phyloP scores from a whole-genome alignment of 2,113 vertebrate species.

The Paedocypris sp. region DNA sequence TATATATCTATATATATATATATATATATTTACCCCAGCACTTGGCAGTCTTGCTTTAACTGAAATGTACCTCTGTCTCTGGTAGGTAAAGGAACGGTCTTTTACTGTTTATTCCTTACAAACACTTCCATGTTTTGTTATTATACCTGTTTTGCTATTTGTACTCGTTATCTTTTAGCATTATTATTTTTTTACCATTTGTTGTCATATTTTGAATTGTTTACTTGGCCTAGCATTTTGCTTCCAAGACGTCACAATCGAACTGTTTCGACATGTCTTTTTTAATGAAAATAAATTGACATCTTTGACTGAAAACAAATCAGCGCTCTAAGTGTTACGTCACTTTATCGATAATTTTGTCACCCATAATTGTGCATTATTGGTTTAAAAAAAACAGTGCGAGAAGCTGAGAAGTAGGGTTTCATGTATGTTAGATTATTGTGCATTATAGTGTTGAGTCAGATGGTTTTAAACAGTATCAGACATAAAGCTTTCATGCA shows the following conservation, averaged over 20 bases:
- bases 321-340: too few relatives aligned
- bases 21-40: constrained; percentile 75
- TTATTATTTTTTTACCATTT: constrained; percentile 47
- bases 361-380: too few relatives aligned
- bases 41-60: constrained; percentile 69
- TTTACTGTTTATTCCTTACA: constrained; percentile 69
- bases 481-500: too few relatives aligned
- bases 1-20: constrained; percentile 52
- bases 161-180: constrained; percentile 59
- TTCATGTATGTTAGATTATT: too few relatives aligned
- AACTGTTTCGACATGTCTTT: constrained; percentile 65
- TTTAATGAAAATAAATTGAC: constrained; percentile 65
- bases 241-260: constrained; percentile 65
- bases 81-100: constrained; percentile 69
- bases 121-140: constrained; percentile 63
- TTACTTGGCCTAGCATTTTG: constrained; percentile 65
- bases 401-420: too few relatives aligned
- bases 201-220: constrained; percentile 58
- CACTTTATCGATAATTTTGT: too few relatives aligned
- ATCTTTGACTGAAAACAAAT: constrained; percentile 54
- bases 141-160: constrained; percentile 60
- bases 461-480: too few relatives aligned
- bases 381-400: too few relatives aligned
- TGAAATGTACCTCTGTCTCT: constrained; percentile 68
- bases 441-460: too few relatives aligned